A percentile compares a stretch with the other conserved stretches of the same genome.
Conservation (phyloP, 1,140 invertebrate species). For the Eufriesea mexicana region DNA sequence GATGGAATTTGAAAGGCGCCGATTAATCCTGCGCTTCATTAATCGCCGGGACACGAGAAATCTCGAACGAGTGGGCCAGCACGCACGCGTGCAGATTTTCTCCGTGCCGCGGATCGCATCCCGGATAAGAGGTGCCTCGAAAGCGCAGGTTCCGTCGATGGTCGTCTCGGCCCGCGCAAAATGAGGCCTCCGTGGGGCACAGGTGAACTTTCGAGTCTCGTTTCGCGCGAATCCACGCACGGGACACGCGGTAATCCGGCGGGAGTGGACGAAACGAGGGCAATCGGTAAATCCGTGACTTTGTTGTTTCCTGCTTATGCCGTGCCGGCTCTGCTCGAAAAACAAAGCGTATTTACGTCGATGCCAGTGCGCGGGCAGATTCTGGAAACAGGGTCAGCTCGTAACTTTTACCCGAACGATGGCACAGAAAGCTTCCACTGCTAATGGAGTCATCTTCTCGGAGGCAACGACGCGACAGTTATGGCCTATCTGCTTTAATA, state of each 20-base stretch:
- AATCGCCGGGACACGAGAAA: not conserved
- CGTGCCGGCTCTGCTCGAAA: too few relatives aligned
- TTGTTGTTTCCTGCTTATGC: not conserved
- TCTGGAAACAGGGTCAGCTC: not conserved
- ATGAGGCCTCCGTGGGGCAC: constrained; percentile 28
- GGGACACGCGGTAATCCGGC: not conserved
- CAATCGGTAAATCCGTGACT: not conserved
- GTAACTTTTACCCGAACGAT: not conserved
- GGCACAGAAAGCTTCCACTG: not conserved
- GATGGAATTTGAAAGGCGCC: not conserved
- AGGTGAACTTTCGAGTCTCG: constrained; percentile 39
- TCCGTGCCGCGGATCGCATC: not conserved
- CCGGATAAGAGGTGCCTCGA: not conserved
- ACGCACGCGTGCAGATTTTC: not conserved
- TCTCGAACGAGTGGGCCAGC: not conserved
- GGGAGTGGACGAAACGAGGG: not conserved
- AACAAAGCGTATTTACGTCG: not conserved
- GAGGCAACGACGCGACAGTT: not conserved
- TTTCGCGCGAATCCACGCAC: not conserved
- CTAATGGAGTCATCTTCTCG: not conserved
- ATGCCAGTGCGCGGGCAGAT: not conserved
- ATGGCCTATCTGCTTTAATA: not conserved
- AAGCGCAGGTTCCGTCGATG: constrained; percentile 4
- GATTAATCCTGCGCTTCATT: constrained; percentile 3
- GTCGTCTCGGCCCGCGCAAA: not conserved